These are phyloP conservation scores for Nemurella pictetii DNA, from an alignment of 2,888 invertebrate genomes.

Conservation along the genomic window DNA sequence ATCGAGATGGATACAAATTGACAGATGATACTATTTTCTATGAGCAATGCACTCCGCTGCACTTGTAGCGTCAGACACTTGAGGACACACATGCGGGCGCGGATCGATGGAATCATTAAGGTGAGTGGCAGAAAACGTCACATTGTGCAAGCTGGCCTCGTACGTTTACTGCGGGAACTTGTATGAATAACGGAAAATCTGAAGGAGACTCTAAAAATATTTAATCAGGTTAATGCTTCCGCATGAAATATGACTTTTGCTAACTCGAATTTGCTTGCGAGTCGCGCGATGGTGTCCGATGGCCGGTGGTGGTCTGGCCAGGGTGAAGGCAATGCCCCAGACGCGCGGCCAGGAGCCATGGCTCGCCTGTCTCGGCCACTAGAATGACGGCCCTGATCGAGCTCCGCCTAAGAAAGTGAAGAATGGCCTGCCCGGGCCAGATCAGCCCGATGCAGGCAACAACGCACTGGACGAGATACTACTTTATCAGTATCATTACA, in stretches of 20 bases:
- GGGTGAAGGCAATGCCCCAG: not conserved
- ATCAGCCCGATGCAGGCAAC: not conserved
- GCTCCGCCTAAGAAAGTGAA: too few species aligned
- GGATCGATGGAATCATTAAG: not conserved
- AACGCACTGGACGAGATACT: not conserved
- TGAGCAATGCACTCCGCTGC: not conserved
- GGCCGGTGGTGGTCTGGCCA: not conserved
- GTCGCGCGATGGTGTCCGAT: not conserved
- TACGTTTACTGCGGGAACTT: not conserved
- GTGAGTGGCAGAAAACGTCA: not conserved
- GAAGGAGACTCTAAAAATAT: not conserved
- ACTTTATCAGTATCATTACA: conserved; percentile 30
- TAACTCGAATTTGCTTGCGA: not conserved
- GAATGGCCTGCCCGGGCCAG: not conserved
- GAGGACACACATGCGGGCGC: not conserved
- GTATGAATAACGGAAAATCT: not conserved
- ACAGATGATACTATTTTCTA: not conserved
- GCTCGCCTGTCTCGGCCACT: not conserved
- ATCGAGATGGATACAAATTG: not conserved
- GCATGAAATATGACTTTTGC: not conserved
- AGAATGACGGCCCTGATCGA: not conserved
- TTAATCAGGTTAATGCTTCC: not conserved
- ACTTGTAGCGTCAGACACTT: not conserved
- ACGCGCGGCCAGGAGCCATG: too few species aligned
- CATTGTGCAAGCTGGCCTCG: not conserved